A percentile compares a stretch with the other conserved stretches of the same genome.
These are phyloP conservation scores for Callosobruchus maculatus DNA, from an alignment of 2,888 invertebrate genomes.

Conservation along the genomic window DNA sequence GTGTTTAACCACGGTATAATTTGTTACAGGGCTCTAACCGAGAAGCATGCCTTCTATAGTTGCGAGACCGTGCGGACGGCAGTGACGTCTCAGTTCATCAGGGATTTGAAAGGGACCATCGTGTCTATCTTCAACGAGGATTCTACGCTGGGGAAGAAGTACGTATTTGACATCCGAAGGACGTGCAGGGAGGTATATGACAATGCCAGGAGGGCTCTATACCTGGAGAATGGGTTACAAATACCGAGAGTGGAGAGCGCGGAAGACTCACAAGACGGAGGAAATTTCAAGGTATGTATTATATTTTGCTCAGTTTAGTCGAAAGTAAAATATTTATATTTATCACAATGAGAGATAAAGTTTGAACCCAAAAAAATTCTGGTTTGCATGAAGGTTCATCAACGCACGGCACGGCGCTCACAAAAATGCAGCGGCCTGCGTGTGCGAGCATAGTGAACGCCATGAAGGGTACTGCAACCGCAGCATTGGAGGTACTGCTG, in stretches of 20 bases:
- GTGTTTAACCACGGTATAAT: not conserved
- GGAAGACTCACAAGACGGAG: slow-evolving; percentile 31
- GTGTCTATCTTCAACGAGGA: slow-evolving; percentile 89
- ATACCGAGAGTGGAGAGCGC: slow-evolving; percentile 40
- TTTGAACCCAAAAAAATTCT: too few species aligned
- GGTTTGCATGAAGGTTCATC: too few species aligned
- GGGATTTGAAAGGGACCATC: slow-evolving; percentile 86
- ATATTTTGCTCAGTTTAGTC: not conserved
- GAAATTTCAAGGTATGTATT: slow-evolving; percentile 41
- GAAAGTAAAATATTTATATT: too few species aligned
- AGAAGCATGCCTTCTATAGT: slow-evolving; percentile 89
- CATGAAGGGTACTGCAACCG: too few species aligned
- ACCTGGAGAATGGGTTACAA: slow-evolving; percentile 38
- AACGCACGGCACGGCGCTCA: too few species aligned
- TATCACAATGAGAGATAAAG: too few species aligned
- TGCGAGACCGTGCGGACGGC: slow-evolving; percentile 87
- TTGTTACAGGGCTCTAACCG: slow-evolving; percentile 68
- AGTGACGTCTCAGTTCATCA: slow-evolving; percentile 83
- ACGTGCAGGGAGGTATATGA: slow-evolving; percentile 89
- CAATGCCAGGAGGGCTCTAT: slow-evolving; percentile 74
- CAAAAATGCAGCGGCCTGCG: too few species aligned
- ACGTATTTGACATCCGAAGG: slow-evolving; percentile 85
- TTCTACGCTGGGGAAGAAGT: slow-evolving; percentile 80
- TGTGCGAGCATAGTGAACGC: too few species aligned
- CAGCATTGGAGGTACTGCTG: too few species aligned